Conservation (phyloP, 2,797 vertebrate genomes). For the Setipinna tenuifilis region DNA sequence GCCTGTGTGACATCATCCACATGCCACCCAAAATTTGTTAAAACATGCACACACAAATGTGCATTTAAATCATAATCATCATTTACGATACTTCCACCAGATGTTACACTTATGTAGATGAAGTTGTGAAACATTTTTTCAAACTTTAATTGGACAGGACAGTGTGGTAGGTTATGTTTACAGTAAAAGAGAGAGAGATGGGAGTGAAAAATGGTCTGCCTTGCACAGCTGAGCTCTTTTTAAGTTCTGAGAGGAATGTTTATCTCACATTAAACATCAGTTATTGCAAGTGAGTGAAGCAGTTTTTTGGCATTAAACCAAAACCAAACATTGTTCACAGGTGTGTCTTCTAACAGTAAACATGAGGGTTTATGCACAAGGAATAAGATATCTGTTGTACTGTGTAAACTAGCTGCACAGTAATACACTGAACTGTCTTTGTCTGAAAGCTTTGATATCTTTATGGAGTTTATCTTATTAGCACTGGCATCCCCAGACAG, state of each 20-base stretch:
- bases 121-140: background rate
- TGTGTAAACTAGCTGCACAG: constrained; percentile 36
- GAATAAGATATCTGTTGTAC: background rate
- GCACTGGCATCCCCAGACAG: constrained; percentile 12
- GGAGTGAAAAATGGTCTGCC: too few species aligned
- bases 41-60: too few species aligned
- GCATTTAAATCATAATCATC: background rate
- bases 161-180: too few species aligned
- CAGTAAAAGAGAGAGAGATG: too few species aligned
- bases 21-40: too few species aligned
- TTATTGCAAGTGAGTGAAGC: background rate
- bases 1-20: too few species aligned
- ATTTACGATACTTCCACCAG: background rate
- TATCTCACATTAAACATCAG: background rate
- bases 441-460: constrained; percentile 15
- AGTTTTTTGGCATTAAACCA: background rate
- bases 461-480: background rate
- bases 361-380: constrained; percentile 2
- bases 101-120: too few species aligned
- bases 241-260: background rate
- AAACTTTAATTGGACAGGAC: too few species aligned
- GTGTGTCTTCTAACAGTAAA: background rate
- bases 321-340: background rate
- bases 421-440: constrained; percentile 45
- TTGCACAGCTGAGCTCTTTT: too few species aligned